These are phyloP conservation scores for Drosophila antonietae DNA, from an alignment of 2,888 invertebrate genomes.

Conservation along the genomic window DNA sequence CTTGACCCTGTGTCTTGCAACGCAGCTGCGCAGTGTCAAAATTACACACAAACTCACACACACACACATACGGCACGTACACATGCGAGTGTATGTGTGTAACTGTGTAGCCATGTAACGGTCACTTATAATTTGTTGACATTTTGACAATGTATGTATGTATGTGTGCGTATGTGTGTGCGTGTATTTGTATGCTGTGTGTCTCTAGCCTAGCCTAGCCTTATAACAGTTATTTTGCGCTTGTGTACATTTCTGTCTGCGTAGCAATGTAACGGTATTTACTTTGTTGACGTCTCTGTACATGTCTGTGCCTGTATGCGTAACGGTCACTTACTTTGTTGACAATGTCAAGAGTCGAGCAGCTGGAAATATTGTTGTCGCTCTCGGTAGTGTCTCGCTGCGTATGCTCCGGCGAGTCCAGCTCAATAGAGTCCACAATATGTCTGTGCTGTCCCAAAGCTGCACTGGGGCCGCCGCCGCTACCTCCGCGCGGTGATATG, in stretches of 20 bases:
- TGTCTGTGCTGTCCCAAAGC: conserved; percentile 42
- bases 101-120: background rate
- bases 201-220: background rate
- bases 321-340: conserved; percentile 80
- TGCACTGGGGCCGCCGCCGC: conserved; percentile 46
- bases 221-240: too few relatives aligned
- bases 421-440: conserved; percentile 51
- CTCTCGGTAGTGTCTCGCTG: conserved; percentile 83
- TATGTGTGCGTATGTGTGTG: background rate
- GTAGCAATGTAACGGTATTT: conserved; percentile 1
- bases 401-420: conserved; percentile 78
- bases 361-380: conserved; percentile 84
- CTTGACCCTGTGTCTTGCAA: conserved; percentile 56
- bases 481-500: conserved; percentile 77
- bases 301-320: background rate
- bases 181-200: background rate
- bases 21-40: conserved; percentile 74
- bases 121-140: conserved; percentile 6
- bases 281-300: background rate
- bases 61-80: background rate
- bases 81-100: background rate
- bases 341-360: conserved; percentile 84
- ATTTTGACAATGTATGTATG: background rate
- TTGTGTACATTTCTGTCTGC: background rate
- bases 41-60: conserved; percentile 2